A percentile compares a stretch with the other conserved stretches of the same genome.
Evolutionary conservation across 2,888 invertebrate species (phyloP).

Genomic region (Melinaea menophilus): DNA sequence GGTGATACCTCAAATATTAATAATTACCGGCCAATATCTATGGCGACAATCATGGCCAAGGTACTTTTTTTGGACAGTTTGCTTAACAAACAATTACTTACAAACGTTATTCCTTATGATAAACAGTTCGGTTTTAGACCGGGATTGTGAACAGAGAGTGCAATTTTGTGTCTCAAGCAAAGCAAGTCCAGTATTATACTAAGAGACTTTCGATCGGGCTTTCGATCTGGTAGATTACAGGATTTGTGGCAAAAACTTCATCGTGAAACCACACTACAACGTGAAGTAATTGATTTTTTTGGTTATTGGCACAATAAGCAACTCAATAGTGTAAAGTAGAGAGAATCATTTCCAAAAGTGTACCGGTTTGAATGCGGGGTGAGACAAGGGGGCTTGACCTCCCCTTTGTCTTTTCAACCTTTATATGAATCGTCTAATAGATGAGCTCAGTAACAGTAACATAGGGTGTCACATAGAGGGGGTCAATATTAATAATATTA

Average conservation of each 20-base stretch:
- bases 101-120: slow-evolving; percentile 17
- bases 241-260: too few relatives aligned
- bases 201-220: too few relatives aligned
- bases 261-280: too few relatives aligned
- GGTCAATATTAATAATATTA: too few relatives aligned
- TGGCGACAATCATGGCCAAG: slow-evolving; percentile 26
- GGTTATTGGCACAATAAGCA: too few relatives aligned
- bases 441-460: too few relatives aligned
- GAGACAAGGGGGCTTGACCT: slow-evolving; percentile 31
- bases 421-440: slow-evolving; percentile 24
- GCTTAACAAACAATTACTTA: slow-evolving; percentile 14
- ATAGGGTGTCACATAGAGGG: too few relatives aligned
- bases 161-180: slow-evolving; percentile 23
- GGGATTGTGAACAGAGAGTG: slow-evolving; percentile 23
- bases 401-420: slow-evolving; percentile 32
- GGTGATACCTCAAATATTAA: slow-evolving; percentile 21
- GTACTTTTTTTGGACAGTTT: slow-evolving; percentile 29
- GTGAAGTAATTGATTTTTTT: not conserved
- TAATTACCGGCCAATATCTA: slow-evolving; percentile 29
- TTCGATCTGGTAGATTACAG: too few relatives aligned
- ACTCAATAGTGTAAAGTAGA: too few relatives aligned
- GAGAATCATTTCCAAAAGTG: not conserved
- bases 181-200: slow-evolving; percentile 27
- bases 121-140: slow-evolving; percentile 20
- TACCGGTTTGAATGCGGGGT: slow-evolving; percentile 21